These are phyloP conservation scores for Strix occidentalis DNA, from an alignment of 2,797 vertebrate species.

Conservation along the genomic window DNA sequence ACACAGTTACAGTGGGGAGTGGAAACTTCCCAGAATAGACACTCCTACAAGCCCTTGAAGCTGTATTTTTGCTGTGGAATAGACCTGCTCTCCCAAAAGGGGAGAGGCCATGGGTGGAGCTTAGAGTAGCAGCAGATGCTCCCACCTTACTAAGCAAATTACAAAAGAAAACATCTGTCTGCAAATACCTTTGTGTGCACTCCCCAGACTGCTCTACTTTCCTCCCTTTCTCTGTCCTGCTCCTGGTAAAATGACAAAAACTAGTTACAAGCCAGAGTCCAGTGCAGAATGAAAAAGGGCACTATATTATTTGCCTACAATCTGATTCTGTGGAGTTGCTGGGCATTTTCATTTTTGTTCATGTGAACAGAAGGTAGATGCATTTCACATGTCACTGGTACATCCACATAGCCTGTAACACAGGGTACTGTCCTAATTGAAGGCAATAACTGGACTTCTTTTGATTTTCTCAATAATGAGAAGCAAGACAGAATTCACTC, in stretches of 20 bases:
- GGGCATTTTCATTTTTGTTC: neutral
- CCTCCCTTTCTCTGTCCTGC: neutral
- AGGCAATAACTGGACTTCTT: neutral
- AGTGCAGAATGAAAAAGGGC: neutral
- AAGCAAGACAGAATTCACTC: neutral
- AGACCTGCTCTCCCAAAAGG: neutral
- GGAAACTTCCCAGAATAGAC: neutral
- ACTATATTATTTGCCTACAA: neutral
- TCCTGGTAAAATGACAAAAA: neutral
- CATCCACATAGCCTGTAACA: neutral
- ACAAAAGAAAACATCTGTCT: slow-evolving; percentile 6
- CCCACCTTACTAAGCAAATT: neutral
- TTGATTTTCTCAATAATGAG: rapidly evolving
- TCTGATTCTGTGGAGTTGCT: neutral
- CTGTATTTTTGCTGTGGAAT: neutral
- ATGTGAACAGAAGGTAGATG: neutral
- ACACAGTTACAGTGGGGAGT: neutral
- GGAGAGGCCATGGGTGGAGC: neutral
- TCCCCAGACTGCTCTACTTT: neutral
- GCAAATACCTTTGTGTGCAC: neutral
- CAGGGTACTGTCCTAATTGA: neutral
- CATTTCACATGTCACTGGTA: neutral
- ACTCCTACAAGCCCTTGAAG: neutral
- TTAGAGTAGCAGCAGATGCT: neutral
- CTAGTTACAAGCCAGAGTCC: neutral